Percentiles rank a stretch among this genome's conserved stretches.
phyloP scores from a whole-genome alignment of 2,113 vertebrate species.

The Lipophrys pholis region DNA sequence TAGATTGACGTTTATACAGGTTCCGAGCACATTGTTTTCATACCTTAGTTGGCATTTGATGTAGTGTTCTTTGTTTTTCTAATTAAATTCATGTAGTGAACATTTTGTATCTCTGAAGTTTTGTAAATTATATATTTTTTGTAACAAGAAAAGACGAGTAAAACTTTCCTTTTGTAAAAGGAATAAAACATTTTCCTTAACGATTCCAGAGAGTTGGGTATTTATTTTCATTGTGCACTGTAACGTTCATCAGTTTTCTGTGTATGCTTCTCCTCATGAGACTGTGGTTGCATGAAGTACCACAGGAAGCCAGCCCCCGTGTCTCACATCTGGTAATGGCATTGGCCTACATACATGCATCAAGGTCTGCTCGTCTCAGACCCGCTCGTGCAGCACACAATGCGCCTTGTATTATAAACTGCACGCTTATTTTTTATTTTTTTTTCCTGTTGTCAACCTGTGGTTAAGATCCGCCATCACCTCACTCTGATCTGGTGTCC shows the following conservation, averaged over 20 bases:
- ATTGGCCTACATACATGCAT: slow-evolving; percentile 71
- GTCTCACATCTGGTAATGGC: slow-evolving; percentile 78
- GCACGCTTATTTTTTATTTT: slow-evolving; percentile 9
- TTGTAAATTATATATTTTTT: slow-evolving; percentile 77
- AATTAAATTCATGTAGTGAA: slow-evolving; percentile 50
- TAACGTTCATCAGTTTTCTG: slow-evolving; percentile 7
- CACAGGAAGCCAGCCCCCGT: slow-evolving; percentile 68
- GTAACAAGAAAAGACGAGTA: slow-evolving; percentile 35
- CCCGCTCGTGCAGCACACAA: slow-evolving; percentile 30
- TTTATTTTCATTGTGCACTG: slow-evolving; percentile 36
- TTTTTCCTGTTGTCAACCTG: slow-evolving; percentile 22
- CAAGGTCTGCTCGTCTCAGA: slow-evolving; percentile 29
- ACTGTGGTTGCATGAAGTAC: slow-evolving; percentile 17
- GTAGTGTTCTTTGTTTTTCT: slow-evolving; percentile 32
- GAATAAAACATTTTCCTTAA: slow-evolving; percentile 65
- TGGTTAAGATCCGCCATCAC: neutral
- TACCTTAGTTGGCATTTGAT: slow-evolving; percentile 20
- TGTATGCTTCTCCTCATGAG: slow-evolving; percentile 17
- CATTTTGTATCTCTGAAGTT: slow-evolving; percentile 47
- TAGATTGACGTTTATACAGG: slow-evolving; percentile 8
- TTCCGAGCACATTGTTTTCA: slow-evolving; percentile 14
- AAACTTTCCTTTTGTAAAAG: slow-evolving; percentile 68
- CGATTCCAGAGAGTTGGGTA: neutral
- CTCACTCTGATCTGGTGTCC: slow-evolving; percentile 20
- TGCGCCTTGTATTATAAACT: slow-evolving; percentile 49